phyloP scores from a whole-genome alignment of 2,113 vertebrate genomes.

The Calyptommatus sinebrachiatus region DNA sequence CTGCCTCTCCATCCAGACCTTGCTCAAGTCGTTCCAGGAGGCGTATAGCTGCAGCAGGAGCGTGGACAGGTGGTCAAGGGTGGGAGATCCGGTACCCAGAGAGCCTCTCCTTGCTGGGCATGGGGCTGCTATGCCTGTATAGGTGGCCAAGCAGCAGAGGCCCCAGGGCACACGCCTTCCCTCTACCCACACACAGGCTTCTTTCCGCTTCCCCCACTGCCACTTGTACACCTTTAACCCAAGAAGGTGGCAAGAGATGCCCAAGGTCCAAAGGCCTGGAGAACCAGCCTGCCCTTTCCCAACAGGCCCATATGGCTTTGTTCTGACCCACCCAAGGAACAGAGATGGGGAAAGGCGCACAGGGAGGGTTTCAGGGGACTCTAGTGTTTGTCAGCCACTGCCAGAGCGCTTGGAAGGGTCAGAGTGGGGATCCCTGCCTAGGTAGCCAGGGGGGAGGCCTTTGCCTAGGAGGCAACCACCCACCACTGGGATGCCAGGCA shows the following conservation, averaged over 20 bases:
- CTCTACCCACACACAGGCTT: background rate
- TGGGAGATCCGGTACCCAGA: no score
- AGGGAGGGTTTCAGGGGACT: no score
- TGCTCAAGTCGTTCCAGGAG: conserved; percentile 83
- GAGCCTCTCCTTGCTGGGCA: no score
- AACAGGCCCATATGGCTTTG: background rate
- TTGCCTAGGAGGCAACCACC: no score
- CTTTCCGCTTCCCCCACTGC: background rate
- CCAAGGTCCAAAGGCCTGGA: background rate
- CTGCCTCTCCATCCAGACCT: conserved; percentile 78
- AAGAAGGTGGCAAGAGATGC: background rate
- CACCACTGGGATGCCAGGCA: no score
- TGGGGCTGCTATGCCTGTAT: background rate
- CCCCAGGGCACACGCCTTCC: background rate
- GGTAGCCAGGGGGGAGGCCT: no score
- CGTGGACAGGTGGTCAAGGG: background rate
- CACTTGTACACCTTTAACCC: background rate
- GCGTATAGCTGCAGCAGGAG: conserved; percentile 75
- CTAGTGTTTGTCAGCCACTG: no score
- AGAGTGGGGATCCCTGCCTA: no score
- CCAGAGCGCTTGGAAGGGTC: no score
- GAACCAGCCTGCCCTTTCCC: background rate
- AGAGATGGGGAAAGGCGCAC: no score
- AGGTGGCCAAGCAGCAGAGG: background rate
- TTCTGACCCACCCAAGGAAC: no score